Conservation (phyloP, 2,888 invertebrate genomes). For the Pasiphila rectangulata region DNA sequence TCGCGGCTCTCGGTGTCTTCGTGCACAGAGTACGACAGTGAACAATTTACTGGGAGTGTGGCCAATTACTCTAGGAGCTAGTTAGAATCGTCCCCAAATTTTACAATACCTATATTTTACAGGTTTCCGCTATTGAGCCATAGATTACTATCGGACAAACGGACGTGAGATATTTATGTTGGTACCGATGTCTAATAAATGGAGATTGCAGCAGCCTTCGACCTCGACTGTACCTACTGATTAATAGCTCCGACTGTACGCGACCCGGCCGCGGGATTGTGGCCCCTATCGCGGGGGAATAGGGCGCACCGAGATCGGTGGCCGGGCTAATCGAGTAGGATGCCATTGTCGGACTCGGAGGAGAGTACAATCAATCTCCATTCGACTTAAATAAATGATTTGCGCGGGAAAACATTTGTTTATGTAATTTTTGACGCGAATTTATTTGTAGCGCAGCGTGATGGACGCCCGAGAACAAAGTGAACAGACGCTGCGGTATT, state of each 20-base stretch:
- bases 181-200: conserved; percentile 34
- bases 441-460: conserved; percentile 22
- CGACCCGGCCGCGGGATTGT: not conserved
- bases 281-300: conserved; percentile 1
- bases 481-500: not conserved
- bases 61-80: too few species aligned
- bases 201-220: conserved; percentile 27
- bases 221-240: conserved; percentile 24
- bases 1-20: too few species aligned
- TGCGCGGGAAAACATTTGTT: conserved; percentile 29
- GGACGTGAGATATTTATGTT: conserved; percentile 33
- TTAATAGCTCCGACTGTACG: conserved; percentile 14
- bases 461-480: too few species aligned
- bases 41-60: too few species aligned
- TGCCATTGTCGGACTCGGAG: conserved; percentile 19
- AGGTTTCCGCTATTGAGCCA: conserved; percentile 27
- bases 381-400: conserved; percentile 29
- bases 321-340: conserved; percentile 18
- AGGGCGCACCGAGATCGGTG: conserved; percentile 1
- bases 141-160: conserved; percentile 26
- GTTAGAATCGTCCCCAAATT: conserved; percentile 1
- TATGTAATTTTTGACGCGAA: conserved; percentile 33
- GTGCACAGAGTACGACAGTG: too few species aligned
- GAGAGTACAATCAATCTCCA: conserved; percentile 23
- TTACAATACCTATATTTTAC: conserved; percentile 15